Evolutionary conservation across 2,113 vertebrate species (phyloP).

Genomic region (Callopanchax toddi): DNA sequence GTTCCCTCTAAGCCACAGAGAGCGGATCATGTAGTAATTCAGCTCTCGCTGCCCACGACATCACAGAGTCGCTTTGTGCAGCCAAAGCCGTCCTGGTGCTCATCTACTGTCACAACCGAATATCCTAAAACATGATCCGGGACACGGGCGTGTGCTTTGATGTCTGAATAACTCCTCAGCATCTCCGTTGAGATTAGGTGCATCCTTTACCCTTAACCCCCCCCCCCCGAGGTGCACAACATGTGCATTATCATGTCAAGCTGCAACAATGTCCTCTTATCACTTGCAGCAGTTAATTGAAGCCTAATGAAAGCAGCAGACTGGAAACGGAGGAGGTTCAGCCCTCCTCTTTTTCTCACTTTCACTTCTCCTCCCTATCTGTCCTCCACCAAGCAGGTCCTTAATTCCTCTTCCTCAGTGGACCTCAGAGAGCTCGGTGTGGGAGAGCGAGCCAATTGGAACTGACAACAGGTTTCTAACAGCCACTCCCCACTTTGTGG

Average conservation of each 20-base stretch:
- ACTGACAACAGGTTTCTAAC: conserved; percentile 60
- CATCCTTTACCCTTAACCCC: conserved; percentile 5
- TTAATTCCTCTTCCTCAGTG: conserved; percentile 14
- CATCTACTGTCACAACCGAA: conserved; percentile 21
- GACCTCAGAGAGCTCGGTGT: conserved; percentile 27
- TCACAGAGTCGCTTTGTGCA: conserved; percentile 22
- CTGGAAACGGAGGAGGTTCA: background rate
- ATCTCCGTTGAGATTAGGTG: background rate
- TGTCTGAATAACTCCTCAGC: background rate
- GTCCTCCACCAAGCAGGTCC: conserved; percentile 13
- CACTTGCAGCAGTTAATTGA: conserved; percentile 42
- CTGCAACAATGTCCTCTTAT: conserved; percentile 43
- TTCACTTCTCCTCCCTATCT: conserved; percentile 5
- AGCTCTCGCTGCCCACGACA: conserved; percentile 33
- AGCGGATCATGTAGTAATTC: conserved; percentile 14
- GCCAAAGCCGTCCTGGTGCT: conserved; percentile 22
- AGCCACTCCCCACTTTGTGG: conserved; percentile 24
- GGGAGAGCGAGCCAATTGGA: conserved; percentile 48
- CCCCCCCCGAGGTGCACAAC: conserved; percentile 11
- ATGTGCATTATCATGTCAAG: conserved; percentile 33
- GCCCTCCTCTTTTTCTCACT: conserved; percentile 5
- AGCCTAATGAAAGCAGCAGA: conserved; percentile 43
- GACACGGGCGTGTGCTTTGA: background rate
- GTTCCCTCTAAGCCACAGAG: conserved; percentile 19
- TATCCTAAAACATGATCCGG: conserved; percentile 6